Percentiles rank a stretch among this genome's conserved stretches.
These are phyloP conservation scores for Erythrolamprus reginae DNA, from an alignment of 2,113 vertebrate species.

Conservation along the genomic window DNA sequence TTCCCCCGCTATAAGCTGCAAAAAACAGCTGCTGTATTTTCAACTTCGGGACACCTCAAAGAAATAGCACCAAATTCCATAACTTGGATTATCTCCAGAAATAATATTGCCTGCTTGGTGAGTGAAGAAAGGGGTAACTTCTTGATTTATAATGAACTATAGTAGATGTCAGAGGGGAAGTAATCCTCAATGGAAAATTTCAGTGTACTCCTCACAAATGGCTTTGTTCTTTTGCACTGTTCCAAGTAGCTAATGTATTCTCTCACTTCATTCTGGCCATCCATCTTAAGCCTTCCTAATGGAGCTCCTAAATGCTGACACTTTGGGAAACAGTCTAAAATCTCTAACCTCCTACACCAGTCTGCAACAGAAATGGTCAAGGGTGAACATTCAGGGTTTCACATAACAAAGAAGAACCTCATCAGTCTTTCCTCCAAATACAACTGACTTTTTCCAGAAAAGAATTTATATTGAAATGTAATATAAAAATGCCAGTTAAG, in stretches of 20 bases:
- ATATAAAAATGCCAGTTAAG: neutral
- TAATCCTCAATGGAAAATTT: neutral
- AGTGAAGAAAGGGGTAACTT: neutral
- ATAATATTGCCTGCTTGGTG: neutral
- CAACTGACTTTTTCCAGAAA: neutral
- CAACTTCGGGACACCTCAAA: neutral
- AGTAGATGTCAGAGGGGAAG: conserved; percentile 11
- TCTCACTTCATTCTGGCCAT: conserved; percentile 47
- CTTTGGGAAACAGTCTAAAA: conserved; percentile 43
- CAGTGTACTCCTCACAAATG: conserved; percentile 27
- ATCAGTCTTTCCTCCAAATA: conserved; percentile 35
- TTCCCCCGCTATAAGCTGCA: neutral
- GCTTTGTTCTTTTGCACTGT: conserved; percentile 30
- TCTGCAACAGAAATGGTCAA: conserved; percentile 33
- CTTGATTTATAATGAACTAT: conserved; percentile 42
- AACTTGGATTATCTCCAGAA: neutral
- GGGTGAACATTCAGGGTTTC: conserved; percentile 53
- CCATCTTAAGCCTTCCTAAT: conserved; percentile 53
- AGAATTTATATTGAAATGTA: neutral
- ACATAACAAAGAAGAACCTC: conserved; percentile 44
- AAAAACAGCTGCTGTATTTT: neutral
- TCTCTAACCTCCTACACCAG: conserved; percentile 32
- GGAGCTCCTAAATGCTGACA: conserved; percentile 38
- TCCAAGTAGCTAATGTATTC: conserved; percentile 54
- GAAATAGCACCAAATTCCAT: neutral